A percentile compares a stretch with the other conserved stretches of the same genome.
phyloP scores from a whole-genome alignment of 2,888 invertebrate genomes.

The Ophioninae sp. region DNA sequence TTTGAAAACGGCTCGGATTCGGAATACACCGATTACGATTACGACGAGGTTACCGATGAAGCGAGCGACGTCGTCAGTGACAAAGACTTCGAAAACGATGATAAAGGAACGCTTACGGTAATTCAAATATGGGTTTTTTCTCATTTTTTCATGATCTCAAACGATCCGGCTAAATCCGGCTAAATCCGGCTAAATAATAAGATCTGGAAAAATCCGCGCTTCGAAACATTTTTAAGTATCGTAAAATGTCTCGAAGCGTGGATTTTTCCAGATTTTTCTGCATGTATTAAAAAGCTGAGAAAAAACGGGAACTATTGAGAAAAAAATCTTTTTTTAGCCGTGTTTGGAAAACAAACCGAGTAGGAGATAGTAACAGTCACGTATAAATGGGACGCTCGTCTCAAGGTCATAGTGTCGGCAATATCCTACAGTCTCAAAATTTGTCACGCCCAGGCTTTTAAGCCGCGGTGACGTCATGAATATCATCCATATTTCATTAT shows the following conservation, averaged over 20 bases:
- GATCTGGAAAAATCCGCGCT: too few relatives aligned
- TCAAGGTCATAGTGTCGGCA: too few relatives aligned
- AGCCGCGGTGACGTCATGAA: too few relatives aligned
- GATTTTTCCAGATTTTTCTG: background rate
- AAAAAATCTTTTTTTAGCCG: background rate
- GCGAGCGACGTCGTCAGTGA: constrained; percentile 38
- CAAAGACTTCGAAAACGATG: constrained; percentile 38
- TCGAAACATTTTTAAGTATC: background rate
- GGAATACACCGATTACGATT: constrained; percentile 57
- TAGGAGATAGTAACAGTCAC: too few relatives aligned
- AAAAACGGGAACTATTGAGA: background rate
- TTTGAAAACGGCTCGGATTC: constrained; percentile 70
- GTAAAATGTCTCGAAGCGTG: background rate
- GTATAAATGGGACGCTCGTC: too few relatives aligned
- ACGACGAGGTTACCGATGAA: constrained; percentile 50
- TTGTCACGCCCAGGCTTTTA: too few relatives aligned
- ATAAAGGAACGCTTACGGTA: constrained; percentile 38
- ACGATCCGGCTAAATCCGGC: too few relatives aligned
- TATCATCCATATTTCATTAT: too few relatives aligned
- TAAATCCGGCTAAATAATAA: too few relatives aligned
- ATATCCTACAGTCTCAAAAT: too few relatives aligned
- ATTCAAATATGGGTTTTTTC: background rate
- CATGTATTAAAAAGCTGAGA: background rate
- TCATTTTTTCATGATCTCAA: background rate
- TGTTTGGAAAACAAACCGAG: background rate